A percentile compares a stretch with the other conserved stretches of the same genome.
Evolutionary conservation across 1,140 invertebrate species (phyloP).

Genomic region (Drosophila cardini): DNA sequence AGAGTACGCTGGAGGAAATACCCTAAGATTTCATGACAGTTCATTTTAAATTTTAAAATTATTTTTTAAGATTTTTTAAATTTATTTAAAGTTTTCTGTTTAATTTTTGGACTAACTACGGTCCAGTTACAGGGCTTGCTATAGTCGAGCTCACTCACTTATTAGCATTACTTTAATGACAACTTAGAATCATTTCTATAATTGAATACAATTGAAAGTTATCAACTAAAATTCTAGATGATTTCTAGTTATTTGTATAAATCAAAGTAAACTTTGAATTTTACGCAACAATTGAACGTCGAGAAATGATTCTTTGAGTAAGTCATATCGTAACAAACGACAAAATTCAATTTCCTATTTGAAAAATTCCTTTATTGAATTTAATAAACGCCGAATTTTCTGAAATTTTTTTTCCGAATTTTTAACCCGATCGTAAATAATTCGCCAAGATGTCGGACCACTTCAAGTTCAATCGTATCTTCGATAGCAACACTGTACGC

Average conservation of each 20-base stretch:
- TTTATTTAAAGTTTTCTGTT: too few species aligned
- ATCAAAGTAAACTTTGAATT: constrained; percentile 2
- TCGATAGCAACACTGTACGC: constrained; percentile 60
- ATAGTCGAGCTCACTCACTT: not conserved
- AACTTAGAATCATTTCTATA: not conserved
- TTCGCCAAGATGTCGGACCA: constrained; percentile 38
- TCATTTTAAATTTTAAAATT: too few species aligned
- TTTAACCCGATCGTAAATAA: not conserved
- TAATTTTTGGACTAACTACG: too few species aligned
- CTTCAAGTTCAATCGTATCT: constrained; percentile 49
- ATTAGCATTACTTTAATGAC: not conserved
- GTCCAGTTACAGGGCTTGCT: not conserved
- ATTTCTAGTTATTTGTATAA: not conserved
- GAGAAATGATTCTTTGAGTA: not conserved
- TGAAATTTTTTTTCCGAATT: not conserved
- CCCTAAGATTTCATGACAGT: too few species aligned
- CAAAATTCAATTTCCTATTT: constrained; percentile 26
- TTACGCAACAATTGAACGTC: not conserved
- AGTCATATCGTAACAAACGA: constrained; percentile 15
- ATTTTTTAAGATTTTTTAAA: too few species aligned
- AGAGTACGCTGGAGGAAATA: too few species aligned
- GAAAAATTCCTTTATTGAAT: constrained; percentile 9
- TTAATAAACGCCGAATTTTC: constrained; percentile 6
- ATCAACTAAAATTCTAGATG: not conserved
- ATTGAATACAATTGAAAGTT: not conserved